Evolutionary conservation across 2,113 vertebrate genomes (phyloP).

Genomic region (Acinonyx jubatus): DNA sequence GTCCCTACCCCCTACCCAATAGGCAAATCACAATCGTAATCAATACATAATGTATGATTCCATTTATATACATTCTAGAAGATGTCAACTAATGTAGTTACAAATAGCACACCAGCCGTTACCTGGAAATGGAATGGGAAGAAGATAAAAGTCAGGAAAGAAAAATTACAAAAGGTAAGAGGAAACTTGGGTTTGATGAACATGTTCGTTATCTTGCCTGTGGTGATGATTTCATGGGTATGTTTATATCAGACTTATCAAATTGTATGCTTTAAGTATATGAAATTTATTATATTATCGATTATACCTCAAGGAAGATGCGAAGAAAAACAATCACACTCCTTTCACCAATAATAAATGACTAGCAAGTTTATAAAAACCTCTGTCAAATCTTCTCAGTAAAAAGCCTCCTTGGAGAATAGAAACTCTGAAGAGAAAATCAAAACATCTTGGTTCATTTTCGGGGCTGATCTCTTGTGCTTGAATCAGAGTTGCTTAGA

Average conservation of each 20-base stretch:
- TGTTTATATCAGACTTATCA: background rate
- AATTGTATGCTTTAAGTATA: background rate
- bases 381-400: background rate
- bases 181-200: background rate
- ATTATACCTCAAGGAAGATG: background rate
- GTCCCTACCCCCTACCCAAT: no score
- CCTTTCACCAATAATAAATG: background rate
- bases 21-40: background rate
- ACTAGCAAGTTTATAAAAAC: background rate
- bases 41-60: background rate
- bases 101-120: background rate
- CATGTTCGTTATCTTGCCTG: background rate
- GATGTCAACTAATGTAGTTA: background rate
- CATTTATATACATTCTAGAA: background rate
- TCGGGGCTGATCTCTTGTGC: background rate
- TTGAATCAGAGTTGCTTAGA: background rate
- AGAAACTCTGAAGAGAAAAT: background rate
- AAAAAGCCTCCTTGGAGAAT: background rate
- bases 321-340: background rate
- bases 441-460: background rate
- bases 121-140: background rate
- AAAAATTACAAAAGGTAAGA: background rate
- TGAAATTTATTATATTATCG: background rate
- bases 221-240: background rate
- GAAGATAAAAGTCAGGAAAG: background rate